Conservation (phyloP, 2,888 invertebrate species). For the Laspeyria flexula region DNA sequence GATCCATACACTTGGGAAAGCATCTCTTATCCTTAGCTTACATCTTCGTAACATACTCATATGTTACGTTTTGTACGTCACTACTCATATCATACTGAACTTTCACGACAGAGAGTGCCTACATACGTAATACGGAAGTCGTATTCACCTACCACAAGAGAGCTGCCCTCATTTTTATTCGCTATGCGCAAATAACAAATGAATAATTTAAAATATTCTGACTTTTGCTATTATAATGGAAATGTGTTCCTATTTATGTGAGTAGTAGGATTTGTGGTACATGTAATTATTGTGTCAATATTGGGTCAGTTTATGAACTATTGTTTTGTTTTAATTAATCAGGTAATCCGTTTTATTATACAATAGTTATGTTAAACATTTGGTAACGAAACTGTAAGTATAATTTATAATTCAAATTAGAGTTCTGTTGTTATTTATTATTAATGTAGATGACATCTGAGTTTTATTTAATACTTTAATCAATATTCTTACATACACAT, state of each 20-base stretch:
- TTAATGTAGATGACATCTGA: no score
- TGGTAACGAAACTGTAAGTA: no score
- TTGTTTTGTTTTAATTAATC: not conserved
- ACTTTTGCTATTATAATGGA: slow-evolving; percentile 7
- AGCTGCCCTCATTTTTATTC: slow-evolving; percentile 1
- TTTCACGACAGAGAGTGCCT: not conserved
- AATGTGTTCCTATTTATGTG: slow-evolving; percentile 4
- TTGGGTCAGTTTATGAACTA: not conserved
- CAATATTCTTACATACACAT: no score
- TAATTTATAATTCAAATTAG: no score
- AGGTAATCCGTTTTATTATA: no score
- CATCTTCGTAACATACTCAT: no score
- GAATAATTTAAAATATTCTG: slow-evolving; percentile 18
- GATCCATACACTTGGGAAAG: no score
- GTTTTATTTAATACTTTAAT: no score
- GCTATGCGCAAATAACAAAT: not conserved
- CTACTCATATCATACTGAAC: not conserved
- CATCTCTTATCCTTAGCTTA: no score
- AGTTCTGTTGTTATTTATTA: no score
- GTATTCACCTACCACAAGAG: not conserved
- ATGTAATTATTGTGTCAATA: not conserved
- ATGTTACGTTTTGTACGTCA: no score
- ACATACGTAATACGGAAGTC: not conserved
- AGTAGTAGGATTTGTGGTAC: not conserved
- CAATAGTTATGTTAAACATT: no score